Evolutionary conservation across 2,888 invertebrate genomes (phyloP), one percentile per base, ranked within the genome.

Genomic region (Heliothis peltigera): DNA sequence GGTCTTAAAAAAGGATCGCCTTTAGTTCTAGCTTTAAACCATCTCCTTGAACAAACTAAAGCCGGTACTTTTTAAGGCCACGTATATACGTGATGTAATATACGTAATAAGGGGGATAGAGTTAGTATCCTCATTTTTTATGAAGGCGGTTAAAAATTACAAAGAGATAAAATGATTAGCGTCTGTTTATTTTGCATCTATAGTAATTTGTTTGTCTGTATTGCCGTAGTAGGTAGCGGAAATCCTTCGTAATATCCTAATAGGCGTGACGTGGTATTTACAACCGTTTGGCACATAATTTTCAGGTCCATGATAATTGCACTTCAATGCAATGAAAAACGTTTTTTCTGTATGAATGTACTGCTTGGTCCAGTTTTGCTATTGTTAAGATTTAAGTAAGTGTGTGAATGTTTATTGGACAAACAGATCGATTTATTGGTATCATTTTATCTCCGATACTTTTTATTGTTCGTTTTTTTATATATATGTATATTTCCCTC

Each of bases 221-320:
- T 79, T 79, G 60, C 69, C 75, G 62, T 55, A 55, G 35, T 22
- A 48, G n/a, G 46, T 19, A 51, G 51, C 85, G 87, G 89, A 89
- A 89, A 83, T 87, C 84, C 87, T 89, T 89, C 84, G 78, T 80
- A 71, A 80, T 80, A 78, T 87, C 83, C 87, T 89, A 87, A 88
- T 86, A 81, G 78, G 53, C 21, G 35, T 87, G 80, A 84, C 81
- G 80, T 77, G 61, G 70, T 48, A 70, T 55, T 64, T 71, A 68
- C 80, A 76, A 67, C 69, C 63, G 76, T 73, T 73, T 77, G 18
- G 59, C 68, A 43, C 51, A 48, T 52, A 66, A 77, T 81, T 80
- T 80, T 73, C 64, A 78, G 62, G 44, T 44, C 54, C 53, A 77
- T 76, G 80, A 79, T 84, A 84, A 86, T 84, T 81, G 54, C 8